Percentiles rank a stretch among this genome's conserved stretches.
Evolutionary conservation across 1,140 invertebrate species (phyloP).

Genomic region (Drosophila busckii): DNA sequence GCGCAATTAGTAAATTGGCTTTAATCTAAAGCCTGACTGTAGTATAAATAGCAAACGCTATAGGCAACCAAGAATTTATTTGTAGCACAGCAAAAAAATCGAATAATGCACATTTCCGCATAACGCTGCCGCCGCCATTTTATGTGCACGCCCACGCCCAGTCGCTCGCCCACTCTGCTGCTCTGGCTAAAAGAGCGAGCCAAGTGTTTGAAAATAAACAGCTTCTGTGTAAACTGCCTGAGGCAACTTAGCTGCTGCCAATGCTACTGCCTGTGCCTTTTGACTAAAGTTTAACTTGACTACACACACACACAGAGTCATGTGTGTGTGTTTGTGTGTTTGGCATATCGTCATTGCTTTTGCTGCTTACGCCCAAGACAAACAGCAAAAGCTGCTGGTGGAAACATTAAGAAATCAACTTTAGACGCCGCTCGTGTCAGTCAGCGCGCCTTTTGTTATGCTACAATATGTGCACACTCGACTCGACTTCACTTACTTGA

Average conservation of each 20-base stretch:
- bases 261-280: constrained; percentile 17
- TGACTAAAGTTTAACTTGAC: constrained; percentile 45
- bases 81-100: no score
- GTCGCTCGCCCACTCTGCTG: constrained; percentile 3
- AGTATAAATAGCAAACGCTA: no score
- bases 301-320: no score
- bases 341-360: constrained; percentile 32
- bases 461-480: constrained; percentile 38
- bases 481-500: no score
- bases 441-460: constrained; percentile 63
- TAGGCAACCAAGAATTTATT: no score
- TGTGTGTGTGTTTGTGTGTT: constrained; percentile 22
- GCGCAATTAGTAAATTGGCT: no score
- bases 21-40: no score
- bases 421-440: constrained; percentile 48
- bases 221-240: constrained; percentile 69
- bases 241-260: constrained; percentile 38
- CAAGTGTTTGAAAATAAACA: constrained; percentile 75
- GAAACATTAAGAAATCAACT: constrained; percentile 75
- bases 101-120: constrained; percentile 73
- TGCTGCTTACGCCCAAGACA: constrained; percentile 53
- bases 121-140: constrained; percentile 38
- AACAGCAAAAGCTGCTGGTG: constrained; percentile 55
- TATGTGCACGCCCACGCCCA: constrained; percentile 6
- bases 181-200: constrained; percentile 5